Base-by-base conservation (phyloP, 1,140 invertebrate species). In the Trichonephila clavata region DNA sequence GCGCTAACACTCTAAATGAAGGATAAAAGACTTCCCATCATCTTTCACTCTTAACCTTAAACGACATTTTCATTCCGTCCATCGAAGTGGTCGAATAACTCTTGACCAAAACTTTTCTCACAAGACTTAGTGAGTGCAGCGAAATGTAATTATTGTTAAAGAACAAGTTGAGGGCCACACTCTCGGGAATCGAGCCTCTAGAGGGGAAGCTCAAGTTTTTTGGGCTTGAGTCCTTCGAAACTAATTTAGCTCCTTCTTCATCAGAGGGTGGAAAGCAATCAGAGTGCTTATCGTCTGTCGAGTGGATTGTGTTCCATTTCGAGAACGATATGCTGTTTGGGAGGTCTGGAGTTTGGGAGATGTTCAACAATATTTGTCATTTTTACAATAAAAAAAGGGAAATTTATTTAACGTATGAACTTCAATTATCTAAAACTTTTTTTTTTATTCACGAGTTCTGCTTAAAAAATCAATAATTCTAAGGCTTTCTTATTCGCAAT, bases 81-180 rank as follows among this genome's bases (percentile, higher is more conserved):
- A 32, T 16, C 24, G 4, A 32, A 27, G 27, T 27, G 8, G 32
- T 27, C 3, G 27, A 77, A 27, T 32, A 20, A 32, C 71, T 77
- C 71, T 77, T 77, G 71, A 77, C 83, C 57, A 60, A 84, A 84
- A 59, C 21, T 84, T 84, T 84, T 84, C 32, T 20, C 21, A 16
- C 2, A 13, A 10, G 71, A 80, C 71, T 80, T 80, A 80, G 50
- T 68, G 65, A 68, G 50, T 84, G 83, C 3, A 59, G 83, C 83
- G 83, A 89, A 89, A 89, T 89, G 87, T 89, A 59, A 89, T 89
- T 89, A 89, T 89, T 89, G 87, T 89, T 89, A 59, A 77, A 89
- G 43, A 43, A 59, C 87, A 89, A 77, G 65, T 89, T 77, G 61
- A 89, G 43, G 87, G 8, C 18, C 27, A 18, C n/a, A 13, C 87